A percentile compares a stretch with the other conserved stretches of the same genome.
phyloP scores from a whole-genome alignment of 2,888 invertebrate genomes.

The Thysanoteuthis rhombus region DNA sequence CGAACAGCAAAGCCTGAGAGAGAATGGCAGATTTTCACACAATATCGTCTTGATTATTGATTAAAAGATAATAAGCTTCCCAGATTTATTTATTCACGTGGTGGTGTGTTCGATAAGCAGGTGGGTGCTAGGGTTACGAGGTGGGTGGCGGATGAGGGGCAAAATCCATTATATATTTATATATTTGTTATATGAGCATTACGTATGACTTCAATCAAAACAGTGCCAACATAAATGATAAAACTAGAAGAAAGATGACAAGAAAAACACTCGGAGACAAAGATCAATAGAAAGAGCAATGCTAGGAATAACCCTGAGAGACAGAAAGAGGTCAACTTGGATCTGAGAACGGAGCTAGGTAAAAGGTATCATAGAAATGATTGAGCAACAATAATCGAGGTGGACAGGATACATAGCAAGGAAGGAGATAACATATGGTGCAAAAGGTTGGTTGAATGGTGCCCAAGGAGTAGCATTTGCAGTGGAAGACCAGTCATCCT shows the following conservation, averaged over 20 bases:
- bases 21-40: background rate
- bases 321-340: no score
- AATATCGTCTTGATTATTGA: slow-evolving; percentile 12
- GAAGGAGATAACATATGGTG: no score
- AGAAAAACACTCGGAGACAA: background rate
- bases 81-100: background rate
- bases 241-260: background rate
- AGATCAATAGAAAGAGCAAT: background rate
- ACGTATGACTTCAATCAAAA: background rate
- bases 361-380: no score
- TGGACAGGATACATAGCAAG: no score
- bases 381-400: no score
- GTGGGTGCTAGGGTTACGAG: background rate
- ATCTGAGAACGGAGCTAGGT: no score
- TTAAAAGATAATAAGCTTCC: background rate
- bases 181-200: background rate
- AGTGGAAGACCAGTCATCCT: no score
- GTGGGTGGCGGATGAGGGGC: background rate
- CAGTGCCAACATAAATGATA: background rate
- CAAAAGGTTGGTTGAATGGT: no score
- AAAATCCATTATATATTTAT: no score
- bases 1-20: background rate
- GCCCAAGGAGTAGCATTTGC: no score
- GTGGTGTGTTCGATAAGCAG: background rate
- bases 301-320: no score